Percentiles rank a stretch among this genome's conserved stretches.
These are phyloP conservation scores for Philonicus albiceps DNA, from an alignment of 2,888 invertebrate genomes.

Conservation along the genomic window DNA sequence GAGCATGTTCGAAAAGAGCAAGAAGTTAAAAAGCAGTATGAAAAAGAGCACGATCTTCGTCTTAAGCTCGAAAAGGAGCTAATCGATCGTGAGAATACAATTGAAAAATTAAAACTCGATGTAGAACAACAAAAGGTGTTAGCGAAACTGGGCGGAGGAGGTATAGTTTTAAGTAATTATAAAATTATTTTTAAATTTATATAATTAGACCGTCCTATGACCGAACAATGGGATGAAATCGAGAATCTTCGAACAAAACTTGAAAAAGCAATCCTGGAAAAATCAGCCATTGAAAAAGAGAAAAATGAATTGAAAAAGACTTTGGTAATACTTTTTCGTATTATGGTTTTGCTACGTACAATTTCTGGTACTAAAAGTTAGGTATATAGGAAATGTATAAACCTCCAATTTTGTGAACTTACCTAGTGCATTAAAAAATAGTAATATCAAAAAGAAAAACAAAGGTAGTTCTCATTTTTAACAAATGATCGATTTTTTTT, in stretches of 20 bases:
- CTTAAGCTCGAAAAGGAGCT: constrained; percentile 28
- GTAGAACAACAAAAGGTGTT: constrained; percentile 32
- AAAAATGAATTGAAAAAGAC: constrained; percentile 36
- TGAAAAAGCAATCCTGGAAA: constrained; percentile 36
- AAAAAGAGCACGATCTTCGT: constrained; percentile 36
- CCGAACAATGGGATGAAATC: constrained; percentile 44
- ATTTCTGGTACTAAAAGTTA: background rate
- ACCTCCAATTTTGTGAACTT: background rate
- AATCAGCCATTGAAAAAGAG: constrained; percentile 28
- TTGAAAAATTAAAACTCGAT: constrained; percentile 37
- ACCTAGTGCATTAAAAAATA: background rate
- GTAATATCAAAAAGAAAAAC: background rate
- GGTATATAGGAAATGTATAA: background rate
- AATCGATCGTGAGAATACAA: constrained; percentile 9
- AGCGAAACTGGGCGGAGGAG: constrained; percentile 20
- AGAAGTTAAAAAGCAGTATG: constrained; percentile 24
- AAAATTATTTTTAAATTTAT: background rate
- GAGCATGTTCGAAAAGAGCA: constrained; percentile 36
- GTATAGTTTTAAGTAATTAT: background rate
- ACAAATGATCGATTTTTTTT: background rate
- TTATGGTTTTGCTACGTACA: background rate
- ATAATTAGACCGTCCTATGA: constrained; percentile 17
- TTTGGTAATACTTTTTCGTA: constrained; percentile 30
- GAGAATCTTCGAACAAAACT: constrained; percentile 31
- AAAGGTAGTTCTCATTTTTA: background rate